Evolutionary conservation across 2,888 invertebrate genomes (phyloP).

Genomic region (Embidobia sp.): DNA sequence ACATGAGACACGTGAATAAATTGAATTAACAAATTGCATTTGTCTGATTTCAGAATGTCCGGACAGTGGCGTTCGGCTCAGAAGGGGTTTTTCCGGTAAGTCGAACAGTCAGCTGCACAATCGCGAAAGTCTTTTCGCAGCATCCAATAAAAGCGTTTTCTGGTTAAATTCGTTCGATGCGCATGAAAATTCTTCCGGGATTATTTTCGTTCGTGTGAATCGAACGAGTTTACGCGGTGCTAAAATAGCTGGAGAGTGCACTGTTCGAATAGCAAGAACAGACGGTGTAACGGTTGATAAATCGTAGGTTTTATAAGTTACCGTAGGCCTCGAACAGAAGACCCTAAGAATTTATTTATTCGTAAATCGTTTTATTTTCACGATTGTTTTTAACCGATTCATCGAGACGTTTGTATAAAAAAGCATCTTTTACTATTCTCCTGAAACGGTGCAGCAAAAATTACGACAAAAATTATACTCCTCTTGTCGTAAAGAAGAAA

Average conservation of each 20-base stretch:
- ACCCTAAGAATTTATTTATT: constrained; percentile 33
- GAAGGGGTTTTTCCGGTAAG: constrained; percentile 45
- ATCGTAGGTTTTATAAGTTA: constrained; percentile 41
- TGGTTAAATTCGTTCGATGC: constrained; percentile 34
- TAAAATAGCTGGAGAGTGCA: constrained; percentile 41
- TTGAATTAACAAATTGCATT: not conserved
- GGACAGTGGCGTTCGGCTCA: constrained; percentile 12
- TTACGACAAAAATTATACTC: too few species aligned
- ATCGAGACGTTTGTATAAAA: too few species aligned
- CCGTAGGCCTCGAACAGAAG: not conserved
- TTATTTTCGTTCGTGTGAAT: constrained; percentile 60
- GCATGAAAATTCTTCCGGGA: constrained; percentile 51
- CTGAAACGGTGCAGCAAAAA: too few species aligned
- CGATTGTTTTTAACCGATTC: too few species aligned
- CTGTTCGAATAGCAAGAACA: constrained; percentile 32
- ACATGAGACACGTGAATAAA: not conserved
- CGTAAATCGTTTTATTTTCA: too few species aligned
- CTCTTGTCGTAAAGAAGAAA: too few species aligned
- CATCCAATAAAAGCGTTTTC: constrained; percentile 15
- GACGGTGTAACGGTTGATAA: constrained; percentile 48
- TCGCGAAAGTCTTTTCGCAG: constrained; percentile 14
- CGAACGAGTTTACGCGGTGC: constrained; percentile 39
- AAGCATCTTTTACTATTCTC: too few species aligned
- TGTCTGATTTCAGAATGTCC: constrained; percentile 48
- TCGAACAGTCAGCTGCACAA: constrained; percentile 13